Percentiles rank a stretch among this genome's conserved stretches.
phyloP scores from a whole-genome alignment of 2,797 vertebrate genomes.

The Megaceryle alcyon region DNA sequence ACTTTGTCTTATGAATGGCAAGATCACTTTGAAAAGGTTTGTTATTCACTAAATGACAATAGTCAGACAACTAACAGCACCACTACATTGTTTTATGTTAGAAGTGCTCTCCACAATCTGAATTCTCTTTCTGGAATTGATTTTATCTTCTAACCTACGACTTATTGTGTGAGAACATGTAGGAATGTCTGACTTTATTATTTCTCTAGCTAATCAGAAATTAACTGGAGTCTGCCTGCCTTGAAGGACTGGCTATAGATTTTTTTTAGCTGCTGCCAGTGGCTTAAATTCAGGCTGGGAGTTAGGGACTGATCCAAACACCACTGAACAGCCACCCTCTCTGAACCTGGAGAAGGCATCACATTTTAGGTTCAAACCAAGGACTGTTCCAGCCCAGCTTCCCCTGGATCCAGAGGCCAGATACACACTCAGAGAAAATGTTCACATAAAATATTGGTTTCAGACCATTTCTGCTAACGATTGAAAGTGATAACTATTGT shows the following conservation, averaged over 20 bases:
- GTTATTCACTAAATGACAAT: constrained; percentile 13
- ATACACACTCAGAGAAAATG: neutral
- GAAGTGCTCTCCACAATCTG: neutral
- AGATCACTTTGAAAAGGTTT: constrained; percentile 25
- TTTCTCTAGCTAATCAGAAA: constrained; percentile 21
- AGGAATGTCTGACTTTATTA: neutral
- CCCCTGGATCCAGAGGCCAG: neutral
- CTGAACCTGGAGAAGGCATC: neutral
- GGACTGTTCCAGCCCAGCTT: neutral
- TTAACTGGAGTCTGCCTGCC: neutral
- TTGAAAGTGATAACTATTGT: neutral
- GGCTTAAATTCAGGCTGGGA: neutral
- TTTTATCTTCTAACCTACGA: neutral
- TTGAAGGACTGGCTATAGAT: neutral
- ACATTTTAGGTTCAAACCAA: neutral
- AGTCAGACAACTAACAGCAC: neutral
- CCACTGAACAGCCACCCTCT: neutral
- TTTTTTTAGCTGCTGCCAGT: neutral
- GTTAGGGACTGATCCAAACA: neutral
- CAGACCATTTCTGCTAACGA: neutral
- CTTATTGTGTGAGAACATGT: neutral
- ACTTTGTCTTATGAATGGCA: neutral
- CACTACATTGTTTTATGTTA: neutral
- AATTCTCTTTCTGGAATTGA: constrained; percentile 8
- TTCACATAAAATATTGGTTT: neutral